Evolutionary conservation across 2,888 invertebrate genomes (phyloP).

Genomic region (Lithophane semibrunnea): DNA sequence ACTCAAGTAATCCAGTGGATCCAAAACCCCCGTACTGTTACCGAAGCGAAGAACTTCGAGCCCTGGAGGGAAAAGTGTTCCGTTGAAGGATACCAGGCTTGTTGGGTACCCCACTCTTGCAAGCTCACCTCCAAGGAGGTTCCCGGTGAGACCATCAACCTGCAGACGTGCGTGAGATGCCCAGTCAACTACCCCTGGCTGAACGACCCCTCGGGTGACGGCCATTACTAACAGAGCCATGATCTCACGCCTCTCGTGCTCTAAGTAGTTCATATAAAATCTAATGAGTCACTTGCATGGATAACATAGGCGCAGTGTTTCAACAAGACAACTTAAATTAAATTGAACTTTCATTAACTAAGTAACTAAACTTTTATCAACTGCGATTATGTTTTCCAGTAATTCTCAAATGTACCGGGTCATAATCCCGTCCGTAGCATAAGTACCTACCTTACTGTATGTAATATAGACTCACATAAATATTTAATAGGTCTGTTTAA

Average conservation of each 20-base stretch:
- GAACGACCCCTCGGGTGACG: constrained; percentile 97
- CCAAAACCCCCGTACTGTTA: constrained; percentile 96
- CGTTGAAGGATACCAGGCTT: constrained; percentile 95
- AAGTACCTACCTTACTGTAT: constrained; percentile 89
- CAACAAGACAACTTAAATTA: constrained; percentile 56
- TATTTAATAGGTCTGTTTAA: constrained; percentile 90
- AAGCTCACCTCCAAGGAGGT: constrained; percentile 97
- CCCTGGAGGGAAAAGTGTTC: constrained; percentile 98
- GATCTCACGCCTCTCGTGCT: constrained; percentile 87
- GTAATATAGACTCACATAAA: constrained; percentile 91
- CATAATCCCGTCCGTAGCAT: constrained; percentile 90
- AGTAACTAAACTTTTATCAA: constrained; percentile 54
- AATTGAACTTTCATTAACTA: constrained; percentile 39
- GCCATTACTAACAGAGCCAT: constrained; percentile 93
- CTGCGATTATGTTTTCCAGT: constrained; percentile 85
- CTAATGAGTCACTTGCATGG: constrained; percentile 81
- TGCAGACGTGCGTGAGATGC: constrained; percentile 98
- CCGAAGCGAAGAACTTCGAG: constrained; percentile 97
- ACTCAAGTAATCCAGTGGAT: constrained; percentile 99
- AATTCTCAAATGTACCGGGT: constrained; percentile 89
- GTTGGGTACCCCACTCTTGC: constrained; percentile 97
- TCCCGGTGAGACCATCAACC: constrained; percentile 97
- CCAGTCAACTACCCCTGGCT: constrained; percentile 99
- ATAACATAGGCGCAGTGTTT: constrained; percentile 80
- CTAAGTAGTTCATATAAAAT: constrained; percentile 85